Evolutionary conservation across 2,113 vertebrate genomes (phyloP).

Genomic region (Nettapus auritus): DNA sequence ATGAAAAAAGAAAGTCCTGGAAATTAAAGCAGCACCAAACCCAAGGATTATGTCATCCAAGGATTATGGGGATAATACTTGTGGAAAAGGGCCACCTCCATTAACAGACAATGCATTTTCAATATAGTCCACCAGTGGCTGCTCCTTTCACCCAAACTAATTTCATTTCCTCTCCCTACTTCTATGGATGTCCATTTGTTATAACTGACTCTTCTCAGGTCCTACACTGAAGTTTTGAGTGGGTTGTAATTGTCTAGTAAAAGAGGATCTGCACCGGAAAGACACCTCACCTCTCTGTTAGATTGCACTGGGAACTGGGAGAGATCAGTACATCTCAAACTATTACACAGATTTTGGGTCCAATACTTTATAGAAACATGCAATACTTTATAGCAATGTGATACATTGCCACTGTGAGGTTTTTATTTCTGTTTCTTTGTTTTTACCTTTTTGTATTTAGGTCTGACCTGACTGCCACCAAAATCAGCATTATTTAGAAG

Average conservation of each 20-base stretch:
- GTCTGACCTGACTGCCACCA: neutral
- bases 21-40: neutral
- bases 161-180: neutral
- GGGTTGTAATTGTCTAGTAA: neutral
- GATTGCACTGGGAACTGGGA: neutral
- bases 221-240: neutral
- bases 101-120: accelerated
- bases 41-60: no score
- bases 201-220: neutral
- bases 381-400: neutral
- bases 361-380: neutral
- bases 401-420: neutral
- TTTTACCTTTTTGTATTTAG: neutral
- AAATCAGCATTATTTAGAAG: neutral
- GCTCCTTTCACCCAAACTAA: neutral
- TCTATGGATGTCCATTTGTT: accelerated
- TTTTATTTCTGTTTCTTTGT: neutral
- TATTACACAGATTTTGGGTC: neutral
- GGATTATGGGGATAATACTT: neutral
- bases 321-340: neutral
- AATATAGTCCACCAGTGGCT: neutral
- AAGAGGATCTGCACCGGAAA: neutral
- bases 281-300: neutral
- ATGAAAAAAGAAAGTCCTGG: neutral
- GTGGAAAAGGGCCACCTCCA: neutral